A percentile compares a stretch with the other conserved stretches of the same genome.
Evolutionary conservation across 1,140 invertebrate species (phyloP).

Genomic region (Vanessa tameamea): DNA sequence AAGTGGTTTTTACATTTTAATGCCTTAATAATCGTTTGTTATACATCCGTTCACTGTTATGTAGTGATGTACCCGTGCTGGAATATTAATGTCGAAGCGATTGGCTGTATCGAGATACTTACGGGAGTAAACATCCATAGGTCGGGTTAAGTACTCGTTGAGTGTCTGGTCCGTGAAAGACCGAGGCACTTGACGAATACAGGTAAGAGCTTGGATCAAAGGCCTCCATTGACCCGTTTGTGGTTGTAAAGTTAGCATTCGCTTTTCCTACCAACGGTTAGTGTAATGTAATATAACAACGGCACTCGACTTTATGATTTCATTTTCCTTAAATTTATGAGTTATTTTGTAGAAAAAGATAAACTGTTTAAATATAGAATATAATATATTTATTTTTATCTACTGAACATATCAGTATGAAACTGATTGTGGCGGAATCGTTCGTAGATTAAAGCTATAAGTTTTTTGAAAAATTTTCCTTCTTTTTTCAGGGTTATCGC

Average conservation of each 20-base stretch:
- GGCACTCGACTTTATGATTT: no score
- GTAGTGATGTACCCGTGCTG: not conserved
- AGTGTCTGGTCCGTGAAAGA: constrained; percentile 66
- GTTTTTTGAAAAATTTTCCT: no score
- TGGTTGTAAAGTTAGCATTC: constrained; percentile 47
- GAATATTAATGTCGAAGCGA: constrained; percentile 32
- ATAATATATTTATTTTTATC: no score
- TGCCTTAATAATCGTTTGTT: constrained; percentile 8
- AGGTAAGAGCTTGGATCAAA: constrained; percentile 72
- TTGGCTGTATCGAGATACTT: constrained; percentile 39
- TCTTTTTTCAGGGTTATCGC: no score
- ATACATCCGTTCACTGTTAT: not conserved
- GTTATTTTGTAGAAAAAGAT: no score
- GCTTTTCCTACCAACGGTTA: constrained; percentile 36
- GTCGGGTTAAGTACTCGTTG: constrained; percentile 54
- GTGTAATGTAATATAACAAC: constrained; percentile 23
- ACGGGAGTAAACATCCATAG: constrained; percentile 58
- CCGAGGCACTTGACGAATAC: constrained; percentile 55
- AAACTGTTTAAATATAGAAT: no score
- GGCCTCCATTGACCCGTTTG: constrained; percentile 72
- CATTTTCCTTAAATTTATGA: no score
- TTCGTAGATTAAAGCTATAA: no score
- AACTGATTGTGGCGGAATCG: no score
- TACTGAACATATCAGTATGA: no score
- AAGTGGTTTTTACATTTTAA: constrained; percentile 18